Base-by-base conservation (phyloP, 2,113 vertebrate genomes). In the Nanorana parkeri region DNA sequence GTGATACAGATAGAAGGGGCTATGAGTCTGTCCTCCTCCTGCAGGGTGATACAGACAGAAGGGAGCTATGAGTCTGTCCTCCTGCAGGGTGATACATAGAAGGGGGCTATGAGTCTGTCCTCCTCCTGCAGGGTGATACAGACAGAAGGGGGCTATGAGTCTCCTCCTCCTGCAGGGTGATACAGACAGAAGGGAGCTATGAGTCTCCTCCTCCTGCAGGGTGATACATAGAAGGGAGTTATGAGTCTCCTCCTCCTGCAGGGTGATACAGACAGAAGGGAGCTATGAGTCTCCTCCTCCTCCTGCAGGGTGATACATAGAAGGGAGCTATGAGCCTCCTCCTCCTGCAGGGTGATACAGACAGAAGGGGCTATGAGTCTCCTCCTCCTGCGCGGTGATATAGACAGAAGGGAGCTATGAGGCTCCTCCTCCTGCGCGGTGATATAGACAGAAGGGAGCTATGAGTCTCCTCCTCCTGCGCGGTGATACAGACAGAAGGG, bases 61-160 rank as follows among this genome's bases (percentile, higher is more conserved):
- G 29, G 23, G 21, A 74, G 20, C 56, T 64, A n/a, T n/a, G n/a
- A n/a, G 32, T 11, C 77, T 55, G n/a, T 51, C 17, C 32, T 17
- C 32, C 51, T n/a, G 5, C 24, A 61, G 15, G 51, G 61, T 21
- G 26, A n/a, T n/a, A n/a, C n/a, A n/a, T n/a, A n/a, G n/a, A n/a
- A 51, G n/a, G 7, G 19, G 23, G 51, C 52, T 26, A 36, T 24
- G 51, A 36, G 23, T 56, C 29, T 26, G 7, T 24, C 16, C n/a
- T 0, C 24, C n/a, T n/a, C n/a, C n/a, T n/a, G n/a, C n/a, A n/a
- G n/a, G 84, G 19, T 94, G 28, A 78, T 2, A 15, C 28, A 29
- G 13, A 16, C 7, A 23, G n/a, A 54, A 11, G 29, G 23, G 21
- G 78, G 20, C 56, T 64, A 24, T 11, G n/a, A n/a, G n/a, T n/a